Evolutionary conservation across 1,140 invertebrate genomes (phyloP).

Genomic region (Calephelis virginiensis): DNA sequence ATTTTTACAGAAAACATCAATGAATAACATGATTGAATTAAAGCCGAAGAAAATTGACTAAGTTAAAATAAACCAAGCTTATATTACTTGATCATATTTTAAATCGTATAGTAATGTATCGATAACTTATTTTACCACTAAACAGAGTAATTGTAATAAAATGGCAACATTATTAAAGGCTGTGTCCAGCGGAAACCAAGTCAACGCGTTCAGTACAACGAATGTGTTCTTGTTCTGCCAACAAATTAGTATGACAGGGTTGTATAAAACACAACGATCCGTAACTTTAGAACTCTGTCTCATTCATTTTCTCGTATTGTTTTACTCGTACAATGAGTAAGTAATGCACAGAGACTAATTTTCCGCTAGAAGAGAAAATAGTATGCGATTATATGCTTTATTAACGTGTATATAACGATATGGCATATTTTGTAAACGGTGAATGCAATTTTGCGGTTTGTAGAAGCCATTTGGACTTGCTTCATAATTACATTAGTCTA

Average conservation of each 20-base stretch:
- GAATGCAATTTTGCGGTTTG: slow-evolving; percentile 26
- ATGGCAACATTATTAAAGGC: slow-evolving; percentile 65
- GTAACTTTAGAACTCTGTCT: slow-evolving; percentile 46
- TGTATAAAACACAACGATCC: slow-evolving; percentile 35
- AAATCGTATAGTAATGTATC: too few relatives aligned
- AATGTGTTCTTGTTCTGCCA: slow-evolving; percentile 34
- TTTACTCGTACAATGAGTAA: slow-evolving; percentile 39
- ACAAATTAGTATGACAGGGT: slow-evolving; percentile 40
- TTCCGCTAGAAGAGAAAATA: slow-evolving; percentile 28
- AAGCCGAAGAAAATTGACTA: too few relatives aligned
- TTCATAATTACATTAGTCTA: slow-evolving; percentile 43
- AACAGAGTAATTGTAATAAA: slow-evolving; percentile 12
- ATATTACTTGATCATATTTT: too few relatives aligned
- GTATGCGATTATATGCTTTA: slow-evolving; percentile 33
- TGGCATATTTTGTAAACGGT: slow-evolving; percentile 2
- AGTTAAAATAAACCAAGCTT: too few relatives aligned
- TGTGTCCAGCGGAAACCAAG: slow-evolving; percentile 63
- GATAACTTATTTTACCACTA: neutral
- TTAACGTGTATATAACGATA: neutral
- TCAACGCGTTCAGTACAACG: slow-evolving; percentile 46
- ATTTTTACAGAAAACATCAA: too few relatives aligned
- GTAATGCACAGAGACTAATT: slow-evolving; percentile 39
- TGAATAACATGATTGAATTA: too few relatives aligned
- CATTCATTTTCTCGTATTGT: slow-evolving; percentile 33
- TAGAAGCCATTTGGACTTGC: slow-evolving; percentile 43